A percentile compares a stretch with the other conserved stretches of the same genome.
Evolutionary conservation across 2,888 invertebrate genomes (phyloP).

Genomic region (Smittia aterrima): DNA sequence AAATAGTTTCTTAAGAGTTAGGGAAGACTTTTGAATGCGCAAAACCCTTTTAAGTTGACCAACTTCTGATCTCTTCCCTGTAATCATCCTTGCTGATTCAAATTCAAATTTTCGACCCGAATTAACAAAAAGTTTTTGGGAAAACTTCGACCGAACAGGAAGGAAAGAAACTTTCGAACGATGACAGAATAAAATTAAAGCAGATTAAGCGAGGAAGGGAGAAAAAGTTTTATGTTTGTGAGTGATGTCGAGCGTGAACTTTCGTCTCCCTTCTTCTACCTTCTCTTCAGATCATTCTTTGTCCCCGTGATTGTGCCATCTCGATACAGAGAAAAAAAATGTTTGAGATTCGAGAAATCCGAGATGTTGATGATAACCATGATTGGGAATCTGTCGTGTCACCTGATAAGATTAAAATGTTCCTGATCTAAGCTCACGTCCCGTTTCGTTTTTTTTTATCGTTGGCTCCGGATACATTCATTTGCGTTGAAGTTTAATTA

Average conservation of each 20-base stretch:
- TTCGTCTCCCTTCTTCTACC: neutral
- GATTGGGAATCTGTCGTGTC: constrained; percentile 15
- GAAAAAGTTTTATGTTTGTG: neutral
- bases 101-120: neutral
- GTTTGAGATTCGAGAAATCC: neutral
- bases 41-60: too few relatives aligned
- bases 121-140: neutral
- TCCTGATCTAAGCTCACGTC: neutral
- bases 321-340: neutral
- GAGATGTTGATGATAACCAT: neutral
- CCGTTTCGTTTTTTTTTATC: too few relatives aligned
- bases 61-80: too few relatives aligned
- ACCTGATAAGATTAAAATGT: constrained; percentile 35
- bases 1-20: too few relatives aligned
- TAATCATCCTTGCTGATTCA: neutral
- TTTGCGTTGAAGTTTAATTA: neutral
- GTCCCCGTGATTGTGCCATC: neutral
- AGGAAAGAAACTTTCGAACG: constrained; percentile 12
- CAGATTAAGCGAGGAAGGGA: constrained; percentile 10
- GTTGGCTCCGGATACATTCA: neutral
- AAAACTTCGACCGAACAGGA: neutral
- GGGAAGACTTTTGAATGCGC: too few relatives aligned
- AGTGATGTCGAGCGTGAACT: neutral
- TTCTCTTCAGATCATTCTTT: neutral
- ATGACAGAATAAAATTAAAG: constrained; percentile 32